Conservation (phyloP, 2,797 vertebrate genomes). For the Crocodylus rhombifer region DNA sequence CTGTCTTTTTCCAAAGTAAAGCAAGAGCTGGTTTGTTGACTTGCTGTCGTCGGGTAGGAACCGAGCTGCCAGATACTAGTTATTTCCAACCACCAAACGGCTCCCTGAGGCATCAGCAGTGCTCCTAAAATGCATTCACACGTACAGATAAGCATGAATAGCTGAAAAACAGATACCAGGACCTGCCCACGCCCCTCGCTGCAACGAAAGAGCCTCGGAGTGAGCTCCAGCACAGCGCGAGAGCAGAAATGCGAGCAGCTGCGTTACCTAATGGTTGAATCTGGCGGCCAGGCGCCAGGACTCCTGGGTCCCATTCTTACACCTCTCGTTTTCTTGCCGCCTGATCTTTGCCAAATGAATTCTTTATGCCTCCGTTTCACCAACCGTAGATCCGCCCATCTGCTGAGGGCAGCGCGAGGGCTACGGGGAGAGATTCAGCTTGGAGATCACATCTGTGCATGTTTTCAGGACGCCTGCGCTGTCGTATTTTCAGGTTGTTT, state of each 20-base stretch:
- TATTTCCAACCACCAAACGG: neutral
- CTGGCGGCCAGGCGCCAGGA: neutral
- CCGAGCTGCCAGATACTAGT: neutral
- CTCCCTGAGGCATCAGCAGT: neutral
- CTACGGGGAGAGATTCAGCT: neutral
- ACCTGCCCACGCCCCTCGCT: neutral
- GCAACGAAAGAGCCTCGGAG: neutral
- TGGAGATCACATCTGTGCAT: neutral
- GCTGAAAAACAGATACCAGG: rapidly evolving
- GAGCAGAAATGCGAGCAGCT: neutral
- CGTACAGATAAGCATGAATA: neutral
- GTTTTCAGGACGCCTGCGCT: neutral
- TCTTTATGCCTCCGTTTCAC: neutral
- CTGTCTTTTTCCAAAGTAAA: neutral
- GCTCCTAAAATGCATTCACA: conserved; percentile 19
- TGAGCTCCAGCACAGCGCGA: neutral
- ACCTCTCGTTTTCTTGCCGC: no score
- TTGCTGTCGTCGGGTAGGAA: neutral
- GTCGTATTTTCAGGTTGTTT: neutral
- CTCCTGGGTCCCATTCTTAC: neutral
- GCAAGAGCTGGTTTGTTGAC: neutral
- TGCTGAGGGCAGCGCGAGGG: rapidly evolving
- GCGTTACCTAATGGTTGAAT: neutral
- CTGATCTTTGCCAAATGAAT: neutral
- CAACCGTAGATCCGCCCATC: neutral